Evolutionary conservation across 1,140 invertebrate genomes (phyloP).

Genomic region (Eumeta japonica): DNA sequence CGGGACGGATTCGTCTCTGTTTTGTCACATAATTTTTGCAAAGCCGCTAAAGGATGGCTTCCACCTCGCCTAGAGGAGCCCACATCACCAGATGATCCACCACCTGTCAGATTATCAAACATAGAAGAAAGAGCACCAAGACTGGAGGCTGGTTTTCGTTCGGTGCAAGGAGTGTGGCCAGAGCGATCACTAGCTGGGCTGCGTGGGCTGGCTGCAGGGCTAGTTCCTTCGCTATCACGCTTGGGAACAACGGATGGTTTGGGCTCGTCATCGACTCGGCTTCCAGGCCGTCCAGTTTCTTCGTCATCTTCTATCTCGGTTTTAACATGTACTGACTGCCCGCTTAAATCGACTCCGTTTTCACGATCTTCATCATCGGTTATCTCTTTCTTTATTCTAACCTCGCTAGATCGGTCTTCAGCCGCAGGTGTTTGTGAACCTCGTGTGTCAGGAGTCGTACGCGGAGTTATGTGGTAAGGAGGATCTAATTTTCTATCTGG

Average conservation of each 20-base stretch:
- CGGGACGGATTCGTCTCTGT: conserved; percentile 71
- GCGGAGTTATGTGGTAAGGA: conserved; percentile 64
- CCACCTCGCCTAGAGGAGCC: conserved; percentile 65
- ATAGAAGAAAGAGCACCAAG: conserved; percentile 85
- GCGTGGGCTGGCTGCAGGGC: conserved; percentile 61
- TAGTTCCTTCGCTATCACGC: conserved; percentile 43
- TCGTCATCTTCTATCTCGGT: conserved; percentile 60
- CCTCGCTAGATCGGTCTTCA: conserved; percentile 39
- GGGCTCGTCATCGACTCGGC: conserved; percentile 50
- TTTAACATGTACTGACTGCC: conserved; percentile 54
- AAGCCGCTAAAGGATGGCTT: conserved; percentile 84
- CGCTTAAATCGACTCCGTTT: conserved; percentile 50
- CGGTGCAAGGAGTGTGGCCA: conserved; percentile 65
- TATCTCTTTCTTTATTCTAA: conserved; percentile 55
- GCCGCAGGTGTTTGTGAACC: conserved; percentile 54
- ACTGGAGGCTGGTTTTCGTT: conserved; percentile 69
- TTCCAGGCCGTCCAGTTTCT: conserved; percentile 56
- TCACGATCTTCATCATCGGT: conserved; percentile 52
- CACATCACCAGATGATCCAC: conserved; percentile 42
- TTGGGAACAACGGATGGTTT: conserved; percentile 35
- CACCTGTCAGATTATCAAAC: conserved; percentile 78
- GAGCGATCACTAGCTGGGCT: conserved; percentile 77
- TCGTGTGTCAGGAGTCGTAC: conserved; percentile 71
- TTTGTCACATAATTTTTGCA: conserved; percentile 94
- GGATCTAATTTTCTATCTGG: conserved; percentile 72